Percentiles rank a stretch among this genome's conserved stretches.
These are phyloP conservation scores for Calliphora vomitoria DNA, from an alignment of 2,888 invertebrate genomes.

Conservation along the genomic window DNA sequence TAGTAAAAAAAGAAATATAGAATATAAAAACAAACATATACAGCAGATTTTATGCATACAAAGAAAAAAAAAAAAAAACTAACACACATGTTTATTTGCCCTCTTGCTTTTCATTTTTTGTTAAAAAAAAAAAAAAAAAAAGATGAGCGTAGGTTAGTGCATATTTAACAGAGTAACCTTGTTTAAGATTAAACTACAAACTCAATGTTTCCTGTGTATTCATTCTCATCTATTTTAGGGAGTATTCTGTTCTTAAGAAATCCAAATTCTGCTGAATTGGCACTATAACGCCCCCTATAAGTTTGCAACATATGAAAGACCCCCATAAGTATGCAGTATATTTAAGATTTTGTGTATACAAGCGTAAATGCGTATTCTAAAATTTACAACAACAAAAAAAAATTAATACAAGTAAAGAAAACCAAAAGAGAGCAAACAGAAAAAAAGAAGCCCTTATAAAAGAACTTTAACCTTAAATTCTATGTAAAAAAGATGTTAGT, in stretches of 20 bases:
- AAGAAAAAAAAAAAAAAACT: neutral
- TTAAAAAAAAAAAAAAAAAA: too few relatives aligned
- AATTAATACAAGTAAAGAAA: too few relatives aligned
- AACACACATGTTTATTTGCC: neutral
- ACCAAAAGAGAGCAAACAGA: neutral
- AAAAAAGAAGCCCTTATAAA: conserved; percentile 18
- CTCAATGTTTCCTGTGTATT: neutral
- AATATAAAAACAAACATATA: too few relatives aligned
- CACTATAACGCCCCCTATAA: neutral
- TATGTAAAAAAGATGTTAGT: neutral
- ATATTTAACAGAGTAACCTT: neutral
- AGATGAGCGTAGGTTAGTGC: too few relatives aligned
- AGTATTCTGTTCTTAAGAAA: neutral
- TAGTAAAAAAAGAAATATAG: neutral
- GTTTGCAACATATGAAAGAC: neutral
- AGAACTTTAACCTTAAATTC: conserved; percentile 52
- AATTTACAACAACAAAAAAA: neutral
- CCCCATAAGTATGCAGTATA: neutral
- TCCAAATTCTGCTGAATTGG: neutral
- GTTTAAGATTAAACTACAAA: neutral
- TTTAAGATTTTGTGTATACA: neutral
- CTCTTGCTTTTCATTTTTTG: too few relatives aligned
- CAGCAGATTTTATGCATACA: neutral
- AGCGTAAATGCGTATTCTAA: neutral
- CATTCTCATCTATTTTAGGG: neutral